A percentile compares a stretch with the other conserved stretches of the same genome.
Conservation (phyloP, 1,140 invertebrate genomes). For the Mizuhopecten yessoensis region DNA sequence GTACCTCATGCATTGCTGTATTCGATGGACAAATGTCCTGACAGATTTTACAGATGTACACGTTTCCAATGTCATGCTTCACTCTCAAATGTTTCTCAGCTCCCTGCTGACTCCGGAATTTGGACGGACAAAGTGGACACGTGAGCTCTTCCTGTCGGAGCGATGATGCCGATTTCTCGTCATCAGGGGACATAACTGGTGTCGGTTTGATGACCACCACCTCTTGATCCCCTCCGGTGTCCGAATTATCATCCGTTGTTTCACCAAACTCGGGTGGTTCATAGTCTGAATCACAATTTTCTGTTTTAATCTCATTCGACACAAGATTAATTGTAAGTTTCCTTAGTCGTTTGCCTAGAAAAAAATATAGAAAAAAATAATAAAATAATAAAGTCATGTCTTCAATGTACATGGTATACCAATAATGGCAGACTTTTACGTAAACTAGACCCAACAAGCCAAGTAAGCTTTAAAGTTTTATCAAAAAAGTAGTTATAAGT, state of each 20-base stretch:
- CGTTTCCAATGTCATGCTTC: slow-evolving; percentile 69
- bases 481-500: too few relatives aligned
- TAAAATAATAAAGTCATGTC: too few relatives aligned
- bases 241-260: slow-evolving; percentile 1
- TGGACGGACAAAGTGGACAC: slow-evolving; percentile 64
- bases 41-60: slow-evolving; percentile 66
- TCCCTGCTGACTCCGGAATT: slow-evolving; percentile 56
- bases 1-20: slow-evolving; percentile 58
- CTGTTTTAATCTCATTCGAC: not conserved
- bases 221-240: not conserved
- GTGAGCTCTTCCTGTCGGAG: slow-evolving; percentile 51
- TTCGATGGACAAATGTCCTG: slow-evolving; percentile 68
- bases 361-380: too few relatives aligned
- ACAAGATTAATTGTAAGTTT: not conserved
- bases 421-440: too few relatives aligned
- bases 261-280: not conserved
- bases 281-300: not conserved
- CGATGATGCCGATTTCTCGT: not conserved
- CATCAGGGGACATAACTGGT: slow-evolving; percentile 43
- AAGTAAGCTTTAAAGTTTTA: too few relatives aligned
- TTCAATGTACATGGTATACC: too few relatives aligned
- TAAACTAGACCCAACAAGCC: too few relatives aligned
- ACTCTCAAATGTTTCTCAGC: slow-evolving; percentile 66
- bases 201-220: slow-evolving; percentile 12
- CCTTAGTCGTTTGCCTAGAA: not conserved